Evolutionary conservation across 2,888 invertebrate species (phyloP), one percentile per base, ranked within the genome.

Genomic region (Nudaria mundana): DNA sequence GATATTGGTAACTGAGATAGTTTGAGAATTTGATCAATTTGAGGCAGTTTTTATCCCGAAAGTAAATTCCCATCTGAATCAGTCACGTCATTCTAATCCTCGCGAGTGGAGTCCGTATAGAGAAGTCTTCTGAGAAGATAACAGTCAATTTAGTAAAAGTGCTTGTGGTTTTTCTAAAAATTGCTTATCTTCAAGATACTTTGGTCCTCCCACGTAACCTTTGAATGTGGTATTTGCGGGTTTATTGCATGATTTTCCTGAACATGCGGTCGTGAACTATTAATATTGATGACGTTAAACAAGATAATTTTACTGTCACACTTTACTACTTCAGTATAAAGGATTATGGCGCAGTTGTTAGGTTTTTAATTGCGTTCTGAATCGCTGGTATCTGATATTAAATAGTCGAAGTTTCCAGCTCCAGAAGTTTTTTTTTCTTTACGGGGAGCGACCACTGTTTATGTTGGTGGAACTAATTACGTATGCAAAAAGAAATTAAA

Each of bases 221-320:
- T 24, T 31, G 4, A 8, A 22, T 14, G 31, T 22, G 5, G 24
- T 37, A 30, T 30, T 30, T n/a, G 5, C n/a, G 25, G 22, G 28
- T 38, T 32, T 31, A 26, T 31, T 18, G 5, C 11, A 5, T 8
- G 26, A 11, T 41, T 35, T 36, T 41, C 40, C 40, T 40, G 40
- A 40, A 30, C 18, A 1, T 11, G 30, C 5, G 31, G 25, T 35
- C 25, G 31, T 22, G n/a, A 12, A 16, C 18, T 28, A 16, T 28
- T 26, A 23, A 2, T 24, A n/a, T n/a, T n/a, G 22, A 11, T 40
- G 41, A 41, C 41, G 41, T 41, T 36, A 36, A 28, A 18, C 23
- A 13, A 24, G n/a, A 23, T 22, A n/a, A n/a, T n/a, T n/a, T n/a
- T n/a, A 32, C 28, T 31, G 12, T 8, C 26, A 23, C 31, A 26